phyloP scores from a whole-genome alignment of 2,888 invertebrate genomes.

The Camponotus fellah region DNA sequence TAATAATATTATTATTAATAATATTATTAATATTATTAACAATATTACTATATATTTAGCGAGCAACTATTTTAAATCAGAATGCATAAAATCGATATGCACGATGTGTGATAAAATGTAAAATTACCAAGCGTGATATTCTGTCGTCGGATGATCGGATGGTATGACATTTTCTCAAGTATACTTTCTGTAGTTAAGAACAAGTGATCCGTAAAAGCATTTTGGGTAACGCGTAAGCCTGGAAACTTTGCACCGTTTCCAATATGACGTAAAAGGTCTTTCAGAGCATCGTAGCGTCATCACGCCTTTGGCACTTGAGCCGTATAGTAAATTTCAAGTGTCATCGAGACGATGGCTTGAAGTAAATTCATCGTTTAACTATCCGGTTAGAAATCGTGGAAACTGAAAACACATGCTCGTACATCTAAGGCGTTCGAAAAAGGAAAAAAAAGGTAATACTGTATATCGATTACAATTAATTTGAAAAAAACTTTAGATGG shows the following conservation, averaged over 20 bases:
- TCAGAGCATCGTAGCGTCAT: conserved; percentile 57
- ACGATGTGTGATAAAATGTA: conserved; percentile 23
- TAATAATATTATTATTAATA: too few relatives aligned
- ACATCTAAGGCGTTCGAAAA: conserved; percentile 57
- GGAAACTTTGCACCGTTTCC: conserved; percentile 56
- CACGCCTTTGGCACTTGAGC: conserved; percentile 56
- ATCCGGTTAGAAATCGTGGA: conserved; percentile 50
- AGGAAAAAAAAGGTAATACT: conserved; percentile 18
- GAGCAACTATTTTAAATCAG: not conserved
- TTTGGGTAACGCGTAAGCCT: conserved; percentile 48
- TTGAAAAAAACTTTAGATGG: not conserved
- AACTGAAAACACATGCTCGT: conserved; percentile 57
- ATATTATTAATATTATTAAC: too few relatives aligned
- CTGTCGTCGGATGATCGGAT: conserved; percentile 28
- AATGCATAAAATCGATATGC: not conserved
- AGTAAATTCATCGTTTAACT: conserved; percentile 60
- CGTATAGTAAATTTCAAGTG: conserved; percentile 69
- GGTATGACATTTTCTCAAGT: conserved; percentile 25
- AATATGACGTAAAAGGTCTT: conserved; percentile 60
- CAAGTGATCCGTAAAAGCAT: conserved; percentile 53
- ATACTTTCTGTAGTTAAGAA: conserved; percentile 46
- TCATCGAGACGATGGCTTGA: conserved; percentile 59
- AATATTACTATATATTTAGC: not conserved
- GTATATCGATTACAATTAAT: not conserved
- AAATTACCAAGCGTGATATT: conserved; percentile 15